Percentiles rank a stretch among this genome's conserved stretches.
Evolutionary conservation across 2,888 invertebrate species (phyloP).

Genomic region (Crepidodera aurea): DNA sequence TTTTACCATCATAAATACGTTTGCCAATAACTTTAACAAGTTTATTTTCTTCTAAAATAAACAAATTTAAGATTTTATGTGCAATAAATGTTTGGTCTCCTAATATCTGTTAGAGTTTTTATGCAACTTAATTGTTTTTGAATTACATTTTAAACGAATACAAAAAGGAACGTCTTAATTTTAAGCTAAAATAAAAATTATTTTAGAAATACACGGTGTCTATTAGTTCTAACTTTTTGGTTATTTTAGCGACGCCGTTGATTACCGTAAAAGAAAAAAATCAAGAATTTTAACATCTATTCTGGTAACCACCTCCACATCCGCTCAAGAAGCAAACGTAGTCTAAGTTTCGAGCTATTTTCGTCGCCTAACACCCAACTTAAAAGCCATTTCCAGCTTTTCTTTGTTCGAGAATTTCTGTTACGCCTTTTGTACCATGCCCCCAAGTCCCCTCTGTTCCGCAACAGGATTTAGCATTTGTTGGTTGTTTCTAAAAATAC

Average conservation of each 20-base stretch:
- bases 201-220: neutral
- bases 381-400: conserved; percentile 39
- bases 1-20: neutral
- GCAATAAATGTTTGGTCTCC: neutral
- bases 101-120: neutral
- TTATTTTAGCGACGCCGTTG: neutral
- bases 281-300: conserved; percentile 43
- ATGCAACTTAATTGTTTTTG: neutral
- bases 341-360: conserved; percentile 41
- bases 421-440: conserved; percentile 1
- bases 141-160: neutral
- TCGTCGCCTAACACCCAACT: conserved; percentile 41
- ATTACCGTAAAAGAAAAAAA: conserved; percentile 35
- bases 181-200: neutral
- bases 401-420: conserved; percentile 35
- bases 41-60: conserved; percentile 9
- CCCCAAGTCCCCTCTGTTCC: neutral
- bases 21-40: neutral
- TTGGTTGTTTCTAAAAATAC: conserved; percentile 9
- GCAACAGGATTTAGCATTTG: conserved; percentile 1
- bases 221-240: neutral
- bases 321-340: conserved; percentile 39
- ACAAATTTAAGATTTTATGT: conserved; percentile 13
- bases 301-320: conserved; percentile 50
- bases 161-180: neutral